Base-by-base conservation (phyloP, 2,113 vertebrate species). In the Ariopsis seemanni region DNA sequence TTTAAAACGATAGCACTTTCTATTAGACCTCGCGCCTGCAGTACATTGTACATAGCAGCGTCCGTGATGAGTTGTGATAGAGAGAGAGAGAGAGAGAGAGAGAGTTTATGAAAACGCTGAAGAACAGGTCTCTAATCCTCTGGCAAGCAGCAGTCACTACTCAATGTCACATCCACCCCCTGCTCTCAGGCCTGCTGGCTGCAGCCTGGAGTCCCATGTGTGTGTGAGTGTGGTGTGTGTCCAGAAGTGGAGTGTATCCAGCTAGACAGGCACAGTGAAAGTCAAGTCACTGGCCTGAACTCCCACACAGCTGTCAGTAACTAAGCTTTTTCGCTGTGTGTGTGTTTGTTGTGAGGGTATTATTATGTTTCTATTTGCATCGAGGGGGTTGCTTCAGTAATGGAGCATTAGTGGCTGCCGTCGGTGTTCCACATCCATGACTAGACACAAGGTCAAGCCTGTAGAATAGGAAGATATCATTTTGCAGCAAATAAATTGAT, bases 131-230 rank as follows among this genome's bases (percentile, higher is more conserved):
- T 79, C 83, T 89, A 89, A 90, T 87, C 87, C 89, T 84, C 75
- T 67, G 85, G 81, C 81, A 82, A 86, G 81, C 77, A 85, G 69
- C 53, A 84, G 63, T 67, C 48, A 83, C 11, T 27, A n/a, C 84
- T 87, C 90, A 91, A 91, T 92, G 91, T 91, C 92, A 91, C 89
- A 80, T 77, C 88, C 60, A 27, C 85, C 87, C 91, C 90, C 85
- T 53, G 88, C 83, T 89, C n/a, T 10, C 48, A 20, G 58, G 82
- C 7, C 84, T 58, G 86, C 84, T 72, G 82, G 74, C 87, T n/a
- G 42, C 67, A 17, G 77, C 50, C 34, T 53, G 52, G 30, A 52
- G 83, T 86, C 58, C 60, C 80, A 27, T 34, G 53, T 80, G 78
- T 58, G 53, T 81, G 50, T 58, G 34, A 30, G 81, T 58, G 53